Evolutionary conservation across 2,797 vertebrate genomes (phyloP), one percentile per base, ranked within the genome.

Genomic region (Ctenopoma kingsleyae): DNA sequence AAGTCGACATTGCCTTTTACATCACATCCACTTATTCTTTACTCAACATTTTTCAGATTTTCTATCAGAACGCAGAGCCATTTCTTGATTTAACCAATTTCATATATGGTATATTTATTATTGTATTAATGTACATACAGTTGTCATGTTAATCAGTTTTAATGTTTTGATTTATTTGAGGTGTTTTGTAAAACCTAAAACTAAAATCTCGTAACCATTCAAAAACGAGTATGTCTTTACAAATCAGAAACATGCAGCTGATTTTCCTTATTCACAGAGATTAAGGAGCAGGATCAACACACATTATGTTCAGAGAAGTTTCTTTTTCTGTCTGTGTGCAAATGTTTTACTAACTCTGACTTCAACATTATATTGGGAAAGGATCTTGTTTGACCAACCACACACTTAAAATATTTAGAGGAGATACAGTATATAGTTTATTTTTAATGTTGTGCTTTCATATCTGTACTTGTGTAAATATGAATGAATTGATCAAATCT

Each of bases 191-290:
- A 89, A 84, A 81, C 30, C 78, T 67, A 63, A 74, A 89, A 84
- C 80, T 79, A 84, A 84, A 87, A 78, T 85, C 80, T 92, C 89
- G 92, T 92, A 92, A 93, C 76, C 76, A 82, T 85, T 88, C 83
- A 86, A 72, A 88, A 88, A 83, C 87, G 83, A 87, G 76, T 74
- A 91, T 83, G 89, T 92, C 89, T 93, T 92, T 81, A 92, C 84
- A 78, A 75, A 89, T 71, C 80, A 82, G 74, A 74, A 68, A 67
- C 67, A 88, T 55, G 83, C 85, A 85, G 80, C 88, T 86, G 70
- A 53, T 62, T 56, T 36, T 44, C 72, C 74, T 87, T 83, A 67
- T 66, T 75, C 36, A 43, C 48, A 69, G 72, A 83, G 76, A 80
- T 43, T 59, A 81, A 87, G 77, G 65, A 80, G 71, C 78, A 76